A percentile compares a stretch with the other conserved stretches of the same genome.
These are phyloP conservation scores for Trilocha varians DNA, from an alignment of 2,888 invertebrate species.

Conservation along the genomic window DNA sequence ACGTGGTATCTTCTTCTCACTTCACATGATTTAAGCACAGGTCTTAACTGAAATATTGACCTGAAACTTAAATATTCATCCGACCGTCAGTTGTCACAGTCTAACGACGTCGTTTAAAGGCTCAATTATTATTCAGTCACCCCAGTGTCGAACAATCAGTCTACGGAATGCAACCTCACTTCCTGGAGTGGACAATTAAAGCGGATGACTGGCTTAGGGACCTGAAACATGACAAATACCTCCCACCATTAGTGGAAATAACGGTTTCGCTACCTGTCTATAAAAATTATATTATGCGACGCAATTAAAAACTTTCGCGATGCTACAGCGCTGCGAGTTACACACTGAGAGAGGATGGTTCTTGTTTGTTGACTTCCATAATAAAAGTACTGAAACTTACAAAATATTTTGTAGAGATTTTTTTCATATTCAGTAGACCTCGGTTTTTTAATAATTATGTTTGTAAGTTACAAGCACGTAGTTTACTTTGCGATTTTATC, in stretches of 20 bases:
- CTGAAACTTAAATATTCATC: neutral
- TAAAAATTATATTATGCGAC: neutral
- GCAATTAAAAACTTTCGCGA: neutral
- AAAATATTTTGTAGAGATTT: too few species aligned
- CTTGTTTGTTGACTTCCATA: too few species aligned
- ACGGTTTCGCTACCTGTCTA: neutral
- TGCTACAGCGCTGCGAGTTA: neutral
- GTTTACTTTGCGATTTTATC: too few species aligned
- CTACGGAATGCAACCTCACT: conserved; percentile 56
- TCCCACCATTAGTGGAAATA: neutral
- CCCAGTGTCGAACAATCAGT: conserved; percentile 36
- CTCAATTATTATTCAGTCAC: conserved; percentile 41
- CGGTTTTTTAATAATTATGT: too few species aligned
- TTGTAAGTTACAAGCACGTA: too few species aligned
- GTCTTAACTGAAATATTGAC: too few species aligned
- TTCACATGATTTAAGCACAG: too few species aligned
- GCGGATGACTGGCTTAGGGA: conserved; percentile 33
- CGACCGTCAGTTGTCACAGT: neutral
- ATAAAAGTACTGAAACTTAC: too few species aligned
- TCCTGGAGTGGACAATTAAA: conserved; percentile 60
- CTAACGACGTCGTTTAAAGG: conserved; percentile 12
- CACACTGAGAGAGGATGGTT: too few species aligned
- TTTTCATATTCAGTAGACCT: too few species aligned
- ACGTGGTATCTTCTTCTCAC: too few species aligned
- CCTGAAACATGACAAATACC: conserved; percentile 28